phyloP scores from a whole-genome alignment of 1,140 invertebrate species.

The Tetramorium parvispinum region DNA sequence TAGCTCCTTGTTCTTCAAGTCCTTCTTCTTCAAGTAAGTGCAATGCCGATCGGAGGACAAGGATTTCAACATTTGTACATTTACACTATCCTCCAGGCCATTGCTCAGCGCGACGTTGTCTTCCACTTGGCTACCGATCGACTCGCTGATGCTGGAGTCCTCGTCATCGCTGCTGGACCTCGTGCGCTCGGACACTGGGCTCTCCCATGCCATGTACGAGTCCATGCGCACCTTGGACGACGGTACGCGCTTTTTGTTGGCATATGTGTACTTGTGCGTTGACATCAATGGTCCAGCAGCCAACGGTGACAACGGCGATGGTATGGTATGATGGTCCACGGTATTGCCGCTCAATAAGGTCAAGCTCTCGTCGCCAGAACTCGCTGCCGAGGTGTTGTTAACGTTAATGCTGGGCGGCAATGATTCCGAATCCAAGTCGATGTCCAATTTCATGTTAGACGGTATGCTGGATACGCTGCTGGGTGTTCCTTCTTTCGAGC shows the following conservation, averaged over 20 bases:
- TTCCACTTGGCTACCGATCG: constrained; percentile 79
- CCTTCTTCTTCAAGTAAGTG: constrained; percentile 78
- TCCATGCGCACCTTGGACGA: constrained; percentile 75
- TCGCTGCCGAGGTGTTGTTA: constrained; percentile 79
- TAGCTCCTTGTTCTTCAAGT: constrained; percentile 68
- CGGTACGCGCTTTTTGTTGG: constrained; percentile 81
- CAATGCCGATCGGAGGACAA: constrained; percentile 69
- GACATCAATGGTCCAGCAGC: constrained; percentile 80
- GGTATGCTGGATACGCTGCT: constrained; percentile 79
- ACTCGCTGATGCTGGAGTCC: constrained; percentile 80
- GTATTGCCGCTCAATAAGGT: constrained; percentile 79
- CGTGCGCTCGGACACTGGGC: constrained; percentile 78
- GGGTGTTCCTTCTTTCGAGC: constrained; percentile 82
- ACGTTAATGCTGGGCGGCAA: constrained; percentile 75
- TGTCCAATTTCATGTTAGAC: constrained; percentile 80
- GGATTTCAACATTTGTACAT: constrained; percentile 65
- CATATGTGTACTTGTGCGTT: constrained; percentile 84
- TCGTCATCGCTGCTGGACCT: constrained; percentile 81
- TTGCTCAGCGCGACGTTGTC: constrained; percentile 78
- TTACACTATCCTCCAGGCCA: constrained; percentile 77
- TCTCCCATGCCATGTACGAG: constrained; percentile 80
- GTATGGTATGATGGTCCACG: constrained; percentile 80
- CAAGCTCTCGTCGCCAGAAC: constrained; percentile 82
- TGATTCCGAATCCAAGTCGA: constrained; percentile 80
- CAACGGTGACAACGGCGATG: constrained; percentile 83